A percentile compares a stretch with the other conserved stretches of the same genome.
phyloP scores from a whole-genome alignment of 2,113 vertebrate genomes.

The Spermophilus dauricus region DNA sequence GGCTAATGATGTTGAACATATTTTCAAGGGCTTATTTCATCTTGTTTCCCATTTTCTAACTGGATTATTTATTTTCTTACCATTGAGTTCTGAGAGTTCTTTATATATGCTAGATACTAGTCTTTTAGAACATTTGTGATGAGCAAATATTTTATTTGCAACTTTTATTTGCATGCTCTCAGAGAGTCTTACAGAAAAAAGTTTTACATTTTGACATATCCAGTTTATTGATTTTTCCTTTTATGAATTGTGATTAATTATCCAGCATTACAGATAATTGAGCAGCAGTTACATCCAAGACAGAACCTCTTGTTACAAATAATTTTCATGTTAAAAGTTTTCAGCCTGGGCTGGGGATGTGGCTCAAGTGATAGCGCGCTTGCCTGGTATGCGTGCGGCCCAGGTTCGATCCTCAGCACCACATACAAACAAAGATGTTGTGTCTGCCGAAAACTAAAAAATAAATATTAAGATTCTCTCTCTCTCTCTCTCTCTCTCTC shows the following conservation, averaged over 20 bases:
- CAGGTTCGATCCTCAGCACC: too few species aligned
- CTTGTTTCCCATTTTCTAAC: background rate
- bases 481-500: too few species aligned
- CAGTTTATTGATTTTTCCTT: background rate
- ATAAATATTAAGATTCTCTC: too few species aligned
- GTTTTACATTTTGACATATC: slow-evolving; percentile 4
- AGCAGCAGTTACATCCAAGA: background rate
- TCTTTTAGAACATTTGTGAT: background rate
- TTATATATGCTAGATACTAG: background rate
- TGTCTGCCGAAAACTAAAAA: too few species aligned
- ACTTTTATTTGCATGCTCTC: background rate
- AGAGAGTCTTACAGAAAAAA: background rate
- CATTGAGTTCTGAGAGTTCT: background rate
- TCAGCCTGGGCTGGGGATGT: background rate
- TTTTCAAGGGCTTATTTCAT: background rate
- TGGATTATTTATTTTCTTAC: background rate
- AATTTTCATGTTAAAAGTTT: slow-evolving; percentile 1
- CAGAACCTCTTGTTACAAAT: background rate
- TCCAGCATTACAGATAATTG: background rate
- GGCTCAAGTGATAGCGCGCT: too few species aligned
- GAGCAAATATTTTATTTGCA: background rate
- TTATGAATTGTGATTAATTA: background rate
- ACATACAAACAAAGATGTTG: too few species aligned
- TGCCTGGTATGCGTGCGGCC: too few species aligned
- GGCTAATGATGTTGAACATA: background rate